Conservation (phyloP, 2,113 vertebrate genomes). For the Etia nguti region DNA sequence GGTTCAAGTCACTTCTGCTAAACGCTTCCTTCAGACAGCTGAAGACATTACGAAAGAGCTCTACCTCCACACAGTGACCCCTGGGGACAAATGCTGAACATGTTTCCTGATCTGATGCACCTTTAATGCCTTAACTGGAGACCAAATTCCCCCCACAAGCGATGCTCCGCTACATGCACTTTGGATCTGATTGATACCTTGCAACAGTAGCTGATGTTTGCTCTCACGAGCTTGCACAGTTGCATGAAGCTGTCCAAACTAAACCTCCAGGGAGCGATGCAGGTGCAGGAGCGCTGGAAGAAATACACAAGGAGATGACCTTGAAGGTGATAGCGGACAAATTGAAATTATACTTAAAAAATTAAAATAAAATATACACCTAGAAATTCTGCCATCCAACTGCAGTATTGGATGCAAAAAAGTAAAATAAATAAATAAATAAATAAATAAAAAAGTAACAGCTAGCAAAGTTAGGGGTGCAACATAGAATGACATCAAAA, state of each 20-base stretch:
- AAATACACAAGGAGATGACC: background rate
- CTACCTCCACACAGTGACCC: background rate
- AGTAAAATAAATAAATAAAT: background rate
- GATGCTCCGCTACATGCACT: background rate
- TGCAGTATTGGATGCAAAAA: background rate
- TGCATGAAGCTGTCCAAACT: background rate
- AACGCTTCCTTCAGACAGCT: background rate
- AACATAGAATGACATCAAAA: background rate
- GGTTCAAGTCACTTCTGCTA: background rate
- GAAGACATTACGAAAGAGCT: background rate
- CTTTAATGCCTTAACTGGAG: background rate
- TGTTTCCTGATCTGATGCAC: background rate
- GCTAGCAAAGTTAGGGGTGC: background rate
- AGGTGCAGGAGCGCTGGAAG: background rate
- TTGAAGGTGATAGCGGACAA: background rate
- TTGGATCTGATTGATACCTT: background rate
- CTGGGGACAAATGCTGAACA: background rate
- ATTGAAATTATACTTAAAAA: background rate
- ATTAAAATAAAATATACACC: fast-evolving
- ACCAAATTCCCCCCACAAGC: background rate
- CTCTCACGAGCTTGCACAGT: background rate
- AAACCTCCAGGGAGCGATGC: background rate
- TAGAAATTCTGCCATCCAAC: background rate
- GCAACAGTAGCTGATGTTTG: background rate
- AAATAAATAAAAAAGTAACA: background rate